These are phyloP conservation scores for Sebastes oblongus DNA, from an alignment of 2,797 vertebrate genomes.

Conservation along the genomic window DNA sequence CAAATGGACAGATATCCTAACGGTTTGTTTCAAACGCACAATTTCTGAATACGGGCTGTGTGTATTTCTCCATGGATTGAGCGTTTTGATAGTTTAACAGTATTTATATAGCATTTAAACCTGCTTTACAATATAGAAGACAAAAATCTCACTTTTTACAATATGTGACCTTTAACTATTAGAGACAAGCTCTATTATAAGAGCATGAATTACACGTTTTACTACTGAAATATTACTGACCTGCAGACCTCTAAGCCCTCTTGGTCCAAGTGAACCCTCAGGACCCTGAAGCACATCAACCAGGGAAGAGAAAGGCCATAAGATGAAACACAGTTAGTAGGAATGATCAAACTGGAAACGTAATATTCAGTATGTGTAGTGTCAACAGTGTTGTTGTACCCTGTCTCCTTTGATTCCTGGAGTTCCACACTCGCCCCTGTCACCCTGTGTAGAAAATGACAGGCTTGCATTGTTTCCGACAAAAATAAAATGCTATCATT, in stretches of 20 bases:
- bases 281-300: slow-evolving; percentile 82
- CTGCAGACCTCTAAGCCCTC: slow-evolving; percentile 88
- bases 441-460: slow-evolving; percentile 79
- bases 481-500: not conserved
- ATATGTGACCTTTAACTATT: not conserved
- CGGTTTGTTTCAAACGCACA: no score
- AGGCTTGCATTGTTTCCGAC: not conserved
- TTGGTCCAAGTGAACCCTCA: slow-evolving; percentile 85
- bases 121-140: no score
- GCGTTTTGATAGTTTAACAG: no score
- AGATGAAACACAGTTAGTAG: slow-evolving; percentile 4
- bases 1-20: no score
- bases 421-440: slow-evolving; percentile 91
- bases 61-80: no score
- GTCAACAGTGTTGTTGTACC: slow-evolving; percentile 68
- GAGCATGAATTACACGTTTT: not conserved
- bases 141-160: no score
- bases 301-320: not conserved
- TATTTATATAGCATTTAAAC: no score
- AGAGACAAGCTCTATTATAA: not conserved
- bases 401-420: slow-evolving; percentile 93
- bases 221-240: slow-evolving; percentile 66
- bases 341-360: not conserved
- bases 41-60: no score
- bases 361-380: not conserved